Evolutionary conservation across 1,140 invertebrate genomes (phyloP), one percentile per base, ranked within the genome.

Genomic region (Drosophila mojavensis): DNA sequence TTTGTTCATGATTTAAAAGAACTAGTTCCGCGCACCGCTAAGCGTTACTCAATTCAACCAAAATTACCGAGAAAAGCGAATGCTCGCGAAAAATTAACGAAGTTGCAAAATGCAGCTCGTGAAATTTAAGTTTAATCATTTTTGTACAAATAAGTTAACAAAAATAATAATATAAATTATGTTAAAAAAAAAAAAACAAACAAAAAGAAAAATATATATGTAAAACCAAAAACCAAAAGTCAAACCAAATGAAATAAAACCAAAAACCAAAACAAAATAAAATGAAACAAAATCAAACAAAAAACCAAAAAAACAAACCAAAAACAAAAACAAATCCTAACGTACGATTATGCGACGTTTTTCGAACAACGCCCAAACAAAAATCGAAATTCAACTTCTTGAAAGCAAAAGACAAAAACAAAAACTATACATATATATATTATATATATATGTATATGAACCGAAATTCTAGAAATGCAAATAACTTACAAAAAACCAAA

Each of bases 351-450:
- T 85, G 81, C 61, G 85, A 90, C 80, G 85, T 77, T 90, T 91
- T 91, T 92, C 86, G 88, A 91, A 91, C 91, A 78, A 91, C 91
- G 91, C 92, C 92, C 96, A 96, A 96, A 96, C 96, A 96, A 96
- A 96, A 97, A 97, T 97, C 92, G 96, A 97, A 95, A 96, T 96
- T 97, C 96, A 97, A 97, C 97, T 97, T 97, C 97, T 97, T 96
- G 96, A 91, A 92, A 92, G 81, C 68, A 61, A 79, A 76, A 83
- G 66, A 51, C 62, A 73, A 72, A 68, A 36, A 45, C 4, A 45
- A 15, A 15, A 45, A 45, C n/a, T 10, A 51, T 13, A 51, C n/a
- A 51, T 26, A 50, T 50, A 28, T 60, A 80, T 47, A 61, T 45
- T 56, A 56, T 71, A 71, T 70, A 70, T 64, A 28, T 11, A 48